phyloP scores from a whole-genome alignment of 2,797 vertebrate genomes.

The Poecilia wingei region DNA sequence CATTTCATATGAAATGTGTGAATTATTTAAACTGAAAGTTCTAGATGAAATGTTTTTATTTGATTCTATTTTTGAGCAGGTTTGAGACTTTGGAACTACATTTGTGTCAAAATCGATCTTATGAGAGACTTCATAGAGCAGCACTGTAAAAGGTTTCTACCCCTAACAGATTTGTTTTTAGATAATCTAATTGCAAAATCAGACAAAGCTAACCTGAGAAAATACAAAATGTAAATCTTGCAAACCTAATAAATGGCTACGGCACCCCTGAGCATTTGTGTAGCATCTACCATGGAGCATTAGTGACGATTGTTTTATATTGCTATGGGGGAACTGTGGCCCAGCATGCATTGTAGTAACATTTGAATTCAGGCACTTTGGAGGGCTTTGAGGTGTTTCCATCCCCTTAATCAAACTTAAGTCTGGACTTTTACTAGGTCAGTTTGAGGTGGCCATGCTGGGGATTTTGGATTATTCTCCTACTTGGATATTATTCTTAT shows the following conservation, averaged over 20 bases:
- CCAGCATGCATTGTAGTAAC: background rate
- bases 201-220: background rate
- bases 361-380: background rate
- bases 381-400: background rate
- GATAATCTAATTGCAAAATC: background rate
- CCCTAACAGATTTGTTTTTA: background rate
- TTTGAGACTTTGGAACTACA: background rate
- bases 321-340: background rate
- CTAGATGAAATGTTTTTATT: background rate
- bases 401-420: background rate
- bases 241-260: background rate
- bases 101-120: background rate
- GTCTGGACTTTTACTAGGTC: background rate
- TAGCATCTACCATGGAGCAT: background rate
- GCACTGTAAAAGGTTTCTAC: background rate
- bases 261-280: background rate
- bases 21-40: slow-evolving; percentile 5
- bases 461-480: background rate
- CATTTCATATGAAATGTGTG: background rate
- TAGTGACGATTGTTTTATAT: background rate
- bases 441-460: background rate
- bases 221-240: background rate
- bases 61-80: background rate
- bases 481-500: background rate
- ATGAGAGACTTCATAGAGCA: background rate